Evolutionary conservation across 1,140 invertebrate genomes (phyloP).

Genomic region (Acyrthosiphon pisum): DNA sequence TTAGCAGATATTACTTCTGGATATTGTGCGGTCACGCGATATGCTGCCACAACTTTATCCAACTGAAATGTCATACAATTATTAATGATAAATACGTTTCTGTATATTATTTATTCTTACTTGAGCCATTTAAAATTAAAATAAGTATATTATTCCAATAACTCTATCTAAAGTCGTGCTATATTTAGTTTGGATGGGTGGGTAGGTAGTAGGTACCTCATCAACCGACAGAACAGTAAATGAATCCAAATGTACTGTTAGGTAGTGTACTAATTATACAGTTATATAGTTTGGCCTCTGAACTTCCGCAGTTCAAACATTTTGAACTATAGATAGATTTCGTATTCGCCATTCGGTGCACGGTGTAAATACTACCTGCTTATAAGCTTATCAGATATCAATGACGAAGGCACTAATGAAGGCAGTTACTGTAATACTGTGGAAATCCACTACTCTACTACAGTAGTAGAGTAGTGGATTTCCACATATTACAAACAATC

Average conservation of each 20-base stretch:
- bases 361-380: too few relatives aligned
- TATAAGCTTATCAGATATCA: too few relatives aligned
- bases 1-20: conserved; percentile 23
- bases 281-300: not conserved
- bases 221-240: not conserved
- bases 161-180: not conserved
- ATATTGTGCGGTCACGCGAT: conserved; percentile 21
- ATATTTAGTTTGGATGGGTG: not conserved
- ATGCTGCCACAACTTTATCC: conserved; percentile 11
- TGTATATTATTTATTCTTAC: not conserved
- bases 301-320: not conserved
- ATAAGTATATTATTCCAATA: not conserved
- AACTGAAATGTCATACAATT: not conserved
- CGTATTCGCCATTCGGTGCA: too few relatives aligned
- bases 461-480: too few relatives aligned
- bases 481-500: too few relatives aligned
- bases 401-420: too few relatives aligned
- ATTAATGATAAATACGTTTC: not conserved
- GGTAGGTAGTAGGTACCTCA: too few relatives aligned
- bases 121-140: not conserved
- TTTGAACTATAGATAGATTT: too few relatives aligned
- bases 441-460: too few relatives aligned
- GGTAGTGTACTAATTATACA: too few relatives aligned
- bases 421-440: too few relatives aligned
- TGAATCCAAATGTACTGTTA: not conserved